These are phyloP conservation scores for Apotomis capreana DNA, from an alignment of 2,888 invertebrate species.

Conservation along the genomic window DNA sequence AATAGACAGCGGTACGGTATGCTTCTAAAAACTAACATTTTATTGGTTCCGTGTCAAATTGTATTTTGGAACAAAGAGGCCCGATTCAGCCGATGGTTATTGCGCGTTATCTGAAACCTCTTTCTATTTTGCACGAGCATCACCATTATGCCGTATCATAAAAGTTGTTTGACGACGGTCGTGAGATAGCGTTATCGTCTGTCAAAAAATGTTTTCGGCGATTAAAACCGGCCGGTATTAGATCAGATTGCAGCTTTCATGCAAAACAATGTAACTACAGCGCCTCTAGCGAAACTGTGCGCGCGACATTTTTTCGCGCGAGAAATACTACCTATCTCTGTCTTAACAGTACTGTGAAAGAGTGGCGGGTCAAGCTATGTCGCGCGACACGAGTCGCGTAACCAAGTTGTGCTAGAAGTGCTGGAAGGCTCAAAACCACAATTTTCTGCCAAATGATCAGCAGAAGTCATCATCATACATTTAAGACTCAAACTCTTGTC, in stretches of 20 bases:
- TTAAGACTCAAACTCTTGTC: too few relatives aligned
- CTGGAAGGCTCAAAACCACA: too few relatives aligned
- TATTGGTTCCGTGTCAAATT: slow-evolving; percentile 10
- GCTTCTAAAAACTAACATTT: neutral
- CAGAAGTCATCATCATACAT: too few relatives aligned
- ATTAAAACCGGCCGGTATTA: slow-evolving; percentile 10
- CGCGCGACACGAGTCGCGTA: too few relatives aligned
- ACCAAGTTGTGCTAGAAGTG: too few relatives aligned
- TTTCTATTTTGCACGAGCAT: slow-evolving; percentile 33
- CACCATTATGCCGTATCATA: slow-evolving; percentile 26
- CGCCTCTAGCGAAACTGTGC: too few relatives aligned
- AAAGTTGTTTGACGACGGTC: slow-evolving; percentile 29
- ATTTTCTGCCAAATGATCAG: too few relatives aligned
- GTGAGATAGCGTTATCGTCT: slow-evolving; percentile 32
- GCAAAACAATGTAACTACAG: too few relatives aligned
- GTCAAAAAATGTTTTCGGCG: slow-evolving; percentile 31
- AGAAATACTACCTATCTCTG: too few relatives aligned
- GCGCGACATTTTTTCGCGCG: too few relatives aligned
- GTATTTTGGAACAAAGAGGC: slow-evolving; percentile 22
- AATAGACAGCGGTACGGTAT: neutral
- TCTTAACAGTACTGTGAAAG: too few relatives aligned
- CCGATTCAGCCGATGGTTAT: slow-evolving; percentile 33
- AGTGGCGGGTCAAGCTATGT: too few relatives aligned
- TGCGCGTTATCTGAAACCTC: slow-evolving; percentile 33
- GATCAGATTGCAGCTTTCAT: slow-evolving; percentile 5